Percentiles rank a stretch among this genome's conserved stretches.
Evolutionary conservation across 2,888 invertebrate species (phyloP).

Genomic region (Lycocerus yunnanus): DNA sequence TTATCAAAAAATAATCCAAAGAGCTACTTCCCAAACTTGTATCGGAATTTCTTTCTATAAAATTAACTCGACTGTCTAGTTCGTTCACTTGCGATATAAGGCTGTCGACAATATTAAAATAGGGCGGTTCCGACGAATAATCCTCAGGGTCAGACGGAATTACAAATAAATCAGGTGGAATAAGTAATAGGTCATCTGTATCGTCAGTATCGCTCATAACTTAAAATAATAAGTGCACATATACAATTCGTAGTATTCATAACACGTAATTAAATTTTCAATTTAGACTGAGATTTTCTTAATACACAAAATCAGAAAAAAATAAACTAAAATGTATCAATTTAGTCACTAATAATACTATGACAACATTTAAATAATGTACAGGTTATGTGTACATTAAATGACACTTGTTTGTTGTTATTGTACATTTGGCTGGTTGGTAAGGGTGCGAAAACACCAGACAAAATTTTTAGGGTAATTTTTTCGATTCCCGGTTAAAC

Average conservation of each 20-base stretch:
- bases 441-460: not conserved
- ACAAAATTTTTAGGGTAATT: too few relatives aligned
- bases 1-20: constrained; percentile 34
- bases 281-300: not conserved
- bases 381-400: not conserved
- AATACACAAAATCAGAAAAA: not conserved
- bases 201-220: constrained; percentile 78
- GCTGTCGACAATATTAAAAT: constrained; percentile 63
- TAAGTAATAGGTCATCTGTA: constrained; percentile 78
- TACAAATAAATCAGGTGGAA: constrained; percentile 77
- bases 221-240: constrained; percentile 15
- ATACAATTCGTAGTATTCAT: not conserved
- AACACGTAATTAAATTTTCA: not conserved
- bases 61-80: constrained; percentile 58
- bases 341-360: not conserved
- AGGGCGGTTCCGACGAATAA: constrained; percentile 38
- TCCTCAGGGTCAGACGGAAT: constrained; percentile 64
- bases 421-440: not conserved
- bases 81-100: constrained; percentile 68
- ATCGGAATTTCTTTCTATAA: constrained; percentile 56
- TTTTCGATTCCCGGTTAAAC: too few relatives aligned
- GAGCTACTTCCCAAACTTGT: constrained; percentile 40
- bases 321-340: not conserved
- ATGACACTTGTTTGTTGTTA: not conserved
- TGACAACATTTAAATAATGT: not conserved